A percentile compares a stretch with the other conserved stretches of the same genome.
These are phyloP conservation scores for Tetropium fuscum DNA, from an alignment of 2,888 invertebrate species.

Conservation along the genomic window DNA sequence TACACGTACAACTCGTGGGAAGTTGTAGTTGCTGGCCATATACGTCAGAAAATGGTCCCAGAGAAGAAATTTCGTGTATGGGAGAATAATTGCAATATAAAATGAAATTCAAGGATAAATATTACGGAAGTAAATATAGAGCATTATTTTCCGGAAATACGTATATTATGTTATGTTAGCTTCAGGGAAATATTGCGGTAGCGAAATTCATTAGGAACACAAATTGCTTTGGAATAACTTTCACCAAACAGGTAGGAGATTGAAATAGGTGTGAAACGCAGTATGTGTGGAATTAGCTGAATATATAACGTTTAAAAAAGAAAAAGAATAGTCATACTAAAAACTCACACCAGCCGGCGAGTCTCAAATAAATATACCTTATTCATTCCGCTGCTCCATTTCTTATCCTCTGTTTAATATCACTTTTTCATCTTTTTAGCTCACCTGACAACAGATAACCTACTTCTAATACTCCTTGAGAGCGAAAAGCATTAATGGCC, in stretches of 20 bases:
- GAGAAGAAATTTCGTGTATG: constrained; percentile 8
- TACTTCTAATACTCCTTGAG: constrained; percentile 32
- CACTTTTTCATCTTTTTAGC: constrained; percentile 51
- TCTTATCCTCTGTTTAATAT: constrained; percentile 48
- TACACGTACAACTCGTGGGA: no score
- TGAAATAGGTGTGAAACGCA: constrained; percentile 57
- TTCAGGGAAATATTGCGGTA: constrained; percentile 45
- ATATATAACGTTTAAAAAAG: constrained; percentile 43
- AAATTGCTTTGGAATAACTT: constrained; percentile 49
- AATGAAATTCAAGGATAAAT: constrained; percentile 22
- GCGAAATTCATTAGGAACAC: constrained; percentile 53
- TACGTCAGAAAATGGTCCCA: neutral
- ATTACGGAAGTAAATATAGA: constrained; percentile 37
- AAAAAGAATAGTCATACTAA: constrained; percentile 43
- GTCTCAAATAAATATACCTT: constrained; percentile 52
- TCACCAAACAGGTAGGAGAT: constrained; percentile 53
- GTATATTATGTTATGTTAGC: constrained; percentile 1
- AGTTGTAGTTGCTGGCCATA: no score
- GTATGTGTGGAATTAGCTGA: constrained; percentile 51
- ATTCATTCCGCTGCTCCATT: constrained; percentile 49
- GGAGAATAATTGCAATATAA: constrained; percentile 8
- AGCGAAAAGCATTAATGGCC: constrained; percentile 16
- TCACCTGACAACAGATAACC: constrained; percentile 45
- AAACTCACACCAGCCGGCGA: constrained; percentile 46
- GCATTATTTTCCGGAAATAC: constrained; percentile 38